A percentile compares a stretch with the other conserved stretches of the same genome.
Evolutionary conservation across 1,140 invertebrate species (phyloP).

Genomic region (Leucophenga varia): DNA sequence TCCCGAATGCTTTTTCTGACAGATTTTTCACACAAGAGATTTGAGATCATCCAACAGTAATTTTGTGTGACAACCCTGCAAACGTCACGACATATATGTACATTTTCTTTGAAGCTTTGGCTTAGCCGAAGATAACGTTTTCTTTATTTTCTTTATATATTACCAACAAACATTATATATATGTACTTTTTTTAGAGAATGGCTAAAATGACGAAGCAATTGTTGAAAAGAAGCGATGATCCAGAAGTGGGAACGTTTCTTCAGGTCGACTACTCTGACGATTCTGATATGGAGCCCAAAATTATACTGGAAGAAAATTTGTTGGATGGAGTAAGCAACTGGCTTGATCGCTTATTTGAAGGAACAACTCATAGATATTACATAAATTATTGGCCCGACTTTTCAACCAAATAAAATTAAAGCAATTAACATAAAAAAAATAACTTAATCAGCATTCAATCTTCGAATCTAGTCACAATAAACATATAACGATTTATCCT

Average conservation of each 20-base stretch:
- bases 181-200: constrained; percentile 63
- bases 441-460: no score
- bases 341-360: constrained; percentile 95
- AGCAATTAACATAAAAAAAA: not conserved
- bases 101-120: no score
- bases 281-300: constrained; percentile 61
- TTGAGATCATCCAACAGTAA: no score
- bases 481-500: no score
- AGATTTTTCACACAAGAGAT: no score
- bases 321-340: constrained; percentile 89
- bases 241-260: constrained; percentile 79
- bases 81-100: no score
- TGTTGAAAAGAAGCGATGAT: constrained; percentile 61
- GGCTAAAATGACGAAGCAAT: constrained; percentile 65
- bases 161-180: no score
- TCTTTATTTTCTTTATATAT: no score
- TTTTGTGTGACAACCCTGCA: no score
- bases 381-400: constrained; percentile 96
- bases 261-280: constrained; percentile 70
- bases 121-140: no score
- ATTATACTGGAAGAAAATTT: constrained; percentile 69
- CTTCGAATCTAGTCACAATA: no score
- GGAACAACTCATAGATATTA: constrained; percentile 92
- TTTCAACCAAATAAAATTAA: constrained; percentile 59
- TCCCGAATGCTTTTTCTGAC: no score